Base-by-base conservation (phyloP, 1,140 invertebrate species). In the Megalonaias nervosa region DNA sequence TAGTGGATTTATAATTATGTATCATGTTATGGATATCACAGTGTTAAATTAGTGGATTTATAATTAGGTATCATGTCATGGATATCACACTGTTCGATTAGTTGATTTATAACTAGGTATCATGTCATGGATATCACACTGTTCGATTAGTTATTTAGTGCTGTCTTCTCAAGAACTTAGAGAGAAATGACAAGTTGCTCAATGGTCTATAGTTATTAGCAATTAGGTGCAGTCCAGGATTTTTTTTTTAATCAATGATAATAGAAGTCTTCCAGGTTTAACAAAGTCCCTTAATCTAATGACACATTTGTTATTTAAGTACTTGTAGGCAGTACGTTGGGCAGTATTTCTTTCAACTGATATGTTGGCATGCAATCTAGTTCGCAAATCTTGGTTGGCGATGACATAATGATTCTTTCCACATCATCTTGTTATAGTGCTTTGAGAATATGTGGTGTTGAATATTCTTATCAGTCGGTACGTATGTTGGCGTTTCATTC, bases 161-260 rank as follows among this genome's bases (percentile, higher is more conserved):
- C 71, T 31, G 71, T 21, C 21, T 70, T 79, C 71, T 79, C 77
- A 58, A 79, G 69, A 58, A 79, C 58, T 79, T 79, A 48, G 76
- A 74, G 66, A 79, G 23, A 56, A 71, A 71, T 9, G 69, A 61
- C 16, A 71, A 23, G n/a, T 71, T 60, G 38, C 69, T 31, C 26
- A 31, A 3, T 31, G 26, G 26, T 31, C 26, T 31, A 3, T 31
- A 31, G 26, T 31, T 31, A 57, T 48, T 70, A 48, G 57, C 13
- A 59, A 48, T 4, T 48, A 48, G 23, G 59, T 58, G 21, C 61
- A 61, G 60, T 79, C 68, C 58, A 66, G 70, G n/a, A 62, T 68
- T 23, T 26, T 19, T 67, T 71, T 71, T 62, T 74, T 74, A 56
- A 70, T 62, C 58, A 71, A 71, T 31, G 60, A 66, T 73, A 70